Base-by-base conservation (phyloP, 1,140 invertebrate genomes). In the Drosophila grimshawi region DNA sequence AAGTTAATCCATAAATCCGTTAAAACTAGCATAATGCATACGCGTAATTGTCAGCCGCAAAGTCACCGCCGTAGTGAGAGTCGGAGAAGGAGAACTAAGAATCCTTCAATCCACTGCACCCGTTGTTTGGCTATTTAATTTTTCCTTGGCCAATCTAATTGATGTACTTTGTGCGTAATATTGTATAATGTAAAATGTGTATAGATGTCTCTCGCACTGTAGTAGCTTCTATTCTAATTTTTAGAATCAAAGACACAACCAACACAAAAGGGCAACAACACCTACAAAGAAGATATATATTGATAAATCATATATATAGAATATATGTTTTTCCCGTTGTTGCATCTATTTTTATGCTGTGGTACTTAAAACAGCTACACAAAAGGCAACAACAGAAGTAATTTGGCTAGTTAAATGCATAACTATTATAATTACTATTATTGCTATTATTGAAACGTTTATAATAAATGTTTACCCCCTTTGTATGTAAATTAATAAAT, bases 381-480 rank as follows among this genome's bases (percentile, higher is more conserved):
- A 77, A 81, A 85, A 62, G 41, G 41, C 52, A 68, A 41, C 57
- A 68, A 57, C 70, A 56, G 65, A 64, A 56, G 64, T 73, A 68
- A 68, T 73, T 68, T 68, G 57, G 66, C 65, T 69, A 74, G 71
- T 55, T 48, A 69, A 69, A 74, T 56, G 49, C 57, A 77, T 48
- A 78, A 86, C 76, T 86, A 86, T 81, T 86, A 74, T 69, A 79
- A 81, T 78, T 88, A 76, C 61, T 56, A 82, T 82, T 79, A 86
- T 86, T 82, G 71, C 76, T 82, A 86, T 79, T 86, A 86, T 86
- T 43, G 8, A 43, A 83, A 80, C 57, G 81, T 80, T 82, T 76
- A 85, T n/a, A 69, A 80, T 80, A 76, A 80, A 76, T 62, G 83
- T 76, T 86, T 82, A 88, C 79, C 76, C 81, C 82, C 83, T 86